Base-by-base conservation (phyloP, 1,140 invertebrate genomes). In the Caenorhabditis brenneri region DNA sequence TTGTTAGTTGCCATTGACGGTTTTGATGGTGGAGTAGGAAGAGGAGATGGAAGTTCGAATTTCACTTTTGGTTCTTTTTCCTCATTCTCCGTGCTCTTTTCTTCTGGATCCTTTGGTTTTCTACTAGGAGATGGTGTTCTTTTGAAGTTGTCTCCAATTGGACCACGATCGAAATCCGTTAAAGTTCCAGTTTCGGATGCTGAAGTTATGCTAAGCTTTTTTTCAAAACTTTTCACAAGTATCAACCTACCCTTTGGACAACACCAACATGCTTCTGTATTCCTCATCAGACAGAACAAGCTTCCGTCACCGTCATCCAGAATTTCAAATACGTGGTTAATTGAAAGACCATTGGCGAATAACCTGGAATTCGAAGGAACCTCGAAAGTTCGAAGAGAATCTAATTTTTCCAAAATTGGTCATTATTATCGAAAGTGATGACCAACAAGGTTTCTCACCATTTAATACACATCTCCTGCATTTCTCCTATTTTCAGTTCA, bases 401-500 rank as follows among this genome's bases (percentile, higher is more conserved):
- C 60, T 19, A 7, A 22, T 51, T n/a, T 51, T 51, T 16, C 15
- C 7, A 58, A 9, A 58, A 58, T 58, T 31, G 55, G 29, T 58
- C 22, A 69, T 69, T 12, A 27, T 69, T 78, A 2, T 2, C 6
- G 42, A 33, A 48, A 78, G 6, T 78, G 19, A 15, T 69, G 24
- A 69, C n/a, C 15, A 22, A 27, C 12, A n/a, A 0, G 24, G 7
- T 27, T 69, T 22, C 22, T 33, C 12, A 53, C 79, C 79, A 80
- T 31, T 80, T 80, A 6, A 80, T 80, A 36, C 79, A 80, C 46
- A 80, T 80, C 53, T 80, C 79, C 48, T 80, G 79, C 51, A 51
- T 51, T 33, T 80, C 79, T 36, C 51, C 79, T 29, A 53, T 31
- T 58, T 39, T 80, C 31, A 80, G 19, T 29, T 58, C 27, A 31